Conservation (phyloP, 2,888 invertebrate species). For the Cylloceria caligata region DNA sequence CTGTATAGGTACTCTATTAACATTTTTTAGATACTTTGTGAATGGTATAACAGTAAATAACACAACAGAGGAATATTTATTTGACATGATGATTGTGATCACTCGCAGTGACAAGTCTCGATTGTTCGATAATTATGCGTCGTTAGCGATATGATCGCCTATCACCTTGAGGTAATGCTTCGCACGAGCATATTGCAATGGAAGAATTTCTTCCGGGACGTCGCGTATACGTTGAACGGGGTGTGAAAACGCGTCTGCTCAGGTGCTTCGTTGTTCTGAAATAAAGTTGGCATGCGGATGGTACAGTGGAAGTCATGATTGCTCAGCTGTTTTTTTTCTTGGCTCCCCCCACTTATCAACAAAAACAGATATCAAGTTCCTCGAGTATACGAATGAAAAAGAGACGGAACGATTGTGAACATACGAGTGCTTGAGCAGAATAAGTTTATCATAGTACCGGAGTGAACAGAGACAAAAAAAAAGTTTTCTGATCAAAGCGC, state of each 20-base stretch:
- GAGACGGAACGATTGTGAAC: conserved; percentile 16
- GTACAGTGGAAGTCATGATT: conserved; percentile 17
- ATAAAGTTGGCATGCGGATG: conserved; percentile 20
- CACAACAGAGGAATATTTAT: background rate
- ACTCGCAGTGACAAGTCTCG: conserved; percentile 54
- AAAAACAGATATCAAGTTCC: conserved; percentile 24
- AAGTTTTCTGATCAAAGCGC: conserved; percentile 79
- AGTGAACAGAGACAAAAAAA: conserved; percentile 52
- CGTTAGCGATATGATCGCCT: conserved; percentile 60
- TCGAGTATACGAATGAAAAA: background rate
- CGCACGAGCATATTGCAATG: conserved; percentile 33
- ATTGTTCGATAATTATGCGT: conserved; percentile 67
- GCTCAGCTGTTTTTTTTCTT: conserved; percentile 26
- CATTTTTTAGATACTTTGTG: background rate
- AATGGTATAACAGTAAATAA: background rate
- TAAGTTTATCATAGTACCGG: conserved; percentile 25
- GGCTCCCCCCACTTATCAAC: conserved; percentile 15
- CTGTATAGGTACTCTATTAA: background rate
- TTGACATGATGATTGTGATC: background rate
- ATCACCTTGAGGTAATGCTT: conserved; percentile 42
- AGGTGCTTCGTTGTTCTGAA: conserved; percentile 1
- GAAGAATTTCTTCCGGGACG: conserved; percentile 58
- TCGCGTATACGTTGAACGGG: background rate
- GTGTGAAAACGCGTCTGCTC: conserved; percentile 29
- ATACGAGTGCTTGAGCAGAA: conserved; percentile 51